Conservation (phyloP, 2,113 vertebrate genomes). For the Anseranas semipalmata region DNA sequence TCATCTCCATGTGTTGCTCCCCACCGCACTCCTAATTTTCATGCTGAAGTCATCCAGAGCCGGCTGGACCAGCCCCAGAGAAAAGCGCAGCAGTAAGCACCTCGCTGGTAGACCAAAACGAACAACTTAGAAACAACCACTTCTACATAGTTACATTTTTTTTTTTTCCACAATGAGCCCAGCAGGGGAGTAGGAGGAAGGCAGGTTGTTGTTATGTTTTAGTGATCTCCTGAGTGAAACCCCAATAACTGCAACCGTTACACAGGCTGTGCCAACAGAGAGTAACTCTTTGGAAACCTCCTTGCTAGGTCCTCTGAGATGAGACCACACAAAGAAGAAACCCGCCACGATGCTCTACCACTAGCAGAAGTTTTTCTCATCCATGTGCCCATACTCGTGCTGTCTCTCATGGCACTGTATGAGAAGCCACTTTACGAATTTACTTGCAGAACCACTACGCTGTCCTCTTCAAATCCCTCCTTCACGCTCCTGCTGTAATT, state of each 20-base stretch:
- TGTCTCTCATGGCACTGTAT: accelerated
- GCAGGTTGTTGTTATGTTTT: neutral
- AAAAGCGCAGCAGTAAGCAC: neutral
- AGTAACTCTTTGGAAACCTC: neutral
- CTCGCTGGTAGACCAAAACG: accelerated
- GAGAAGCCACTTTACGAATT: neutral
- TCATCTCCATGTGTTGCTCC: neutral
- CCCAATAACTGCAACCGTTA: accelerated
- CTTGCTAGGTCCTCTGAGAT: neutral
- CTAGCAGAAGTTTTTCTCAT: neutral
- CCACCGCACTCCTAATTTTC: neutral
- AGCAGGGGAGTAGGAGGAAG: neutral
- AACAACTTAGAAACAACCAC: neutral
- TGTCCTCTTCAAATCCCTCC: neutral
- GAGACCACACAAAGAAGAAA: neutral
- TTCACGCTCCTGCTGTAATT: neutral
- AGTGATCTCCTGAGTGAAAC: neutral
- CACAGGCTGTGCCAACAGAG: neutral
- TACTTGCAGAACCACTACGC: neutral
- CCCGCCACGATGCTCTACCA: neutral
- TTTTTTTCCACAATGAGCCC: neutral
- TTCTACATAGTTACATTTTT: neutral
- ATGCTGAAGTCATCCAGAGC: neutral
- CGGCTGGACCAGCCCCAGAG: neutral
- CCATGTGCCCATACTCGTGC: neutral